Conservation (phyloP, 2,888 invertebrate genomes). For the Schizaphis graminum region DNA sequence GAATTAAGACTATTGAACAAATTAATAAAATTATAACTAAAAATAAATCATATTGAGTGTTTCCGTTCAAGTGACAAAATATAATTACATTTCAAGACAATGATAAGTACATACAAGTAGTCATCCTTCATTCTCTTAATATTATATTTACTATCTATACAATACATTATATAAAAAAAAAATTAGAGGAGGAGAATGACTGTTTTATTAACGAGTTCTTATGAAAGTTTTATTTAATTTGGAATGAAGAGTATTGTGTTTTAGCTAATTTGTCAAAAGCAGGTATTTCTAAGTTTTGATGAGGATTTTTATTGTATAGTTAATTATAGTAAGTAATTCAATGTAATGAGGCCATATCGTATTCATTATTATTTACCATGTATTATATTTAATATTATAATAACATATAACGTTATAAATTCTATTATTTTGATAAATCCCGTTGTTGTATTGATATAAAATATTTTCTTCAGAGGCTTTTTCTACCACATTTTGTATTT, state of each 20-base stretch:
- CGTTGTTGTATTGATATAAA: not conserved
- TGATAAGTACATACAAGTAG: not conserved
- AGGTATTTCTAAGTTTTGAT: not conserved
- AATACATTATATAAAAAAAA: not conserved
- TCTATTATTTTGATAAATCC: not conserved
- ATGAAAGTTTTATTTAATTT: not conserved
- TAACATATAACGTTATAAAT: not conserved
- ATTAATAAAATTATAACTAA: not conserved
- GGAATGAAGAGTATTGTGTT: not conserved
- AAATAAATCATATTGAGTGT: not conserved
- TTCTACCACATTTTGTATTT: not conserved
- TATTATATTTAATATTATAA: not conserved
- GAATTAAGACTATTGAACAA: not conserved
- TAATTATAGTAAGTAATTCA: not conserved
- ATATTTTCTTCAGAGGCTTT: not conserved
- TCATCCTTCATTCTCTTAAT: not conserved
- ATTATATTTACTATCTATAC: not conserved
- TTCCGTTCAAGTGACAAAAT: not conserved
- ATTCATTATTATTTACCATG: not conserved
- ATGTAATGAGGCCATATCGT: not conserved
- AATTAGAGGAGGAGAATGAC: not conserved
- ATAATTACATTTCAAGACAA: not conserved
- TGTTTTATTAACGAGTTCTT: not conserved
- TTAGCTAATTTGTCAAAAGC: not conserved
- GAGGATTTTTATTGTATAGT: not conserved